phyloP scores from a whole-genome alignment of 1,140 invertebrate species.

The Laupala kohalensis region DNA sequence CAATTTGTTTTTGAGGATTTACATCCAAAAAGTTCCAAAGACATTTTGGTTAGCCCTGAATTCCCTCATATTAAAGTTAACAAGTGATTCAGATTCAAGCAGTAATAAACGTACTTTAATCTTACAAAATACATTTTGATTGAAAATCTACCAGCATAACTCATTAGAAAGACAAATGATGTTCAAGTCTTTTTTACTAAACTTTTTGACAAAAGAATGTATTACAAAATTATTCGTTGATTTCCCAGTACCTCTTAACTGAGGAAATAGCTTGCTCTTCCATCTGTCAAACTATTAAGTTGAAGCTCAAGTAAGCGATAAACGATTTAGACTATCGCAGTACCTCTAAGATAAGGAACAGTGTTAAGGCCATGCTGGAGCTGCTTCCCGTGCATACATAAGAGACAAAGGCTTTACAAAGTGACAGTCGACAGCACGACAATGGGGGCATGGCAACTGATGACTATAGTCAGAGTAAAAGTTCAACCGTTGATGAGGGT shows the following conservation, averaged over 20 bases:
- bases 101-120: too few relatives aligned
- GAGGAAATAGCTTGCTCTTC: background rate
- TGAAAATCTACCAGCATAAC: too few relatives aligned
- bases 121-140: too few relatives aligned
- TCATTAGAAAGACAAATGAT: too few relatives aligned
- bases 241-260: background rate
- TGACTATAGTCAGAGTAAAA: conserved; percentile 94
- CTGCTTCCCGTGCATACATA: conserved; percentile 60
- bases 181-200: too few relatives aligned
- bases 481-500: conserved; percentile 72
- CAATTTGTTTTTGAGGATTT: too few relatives aligned
- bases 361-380: conserved; percentile 69
- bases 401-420: conserved; percentile 79
- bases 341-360: background rate
- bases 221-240: background rate
- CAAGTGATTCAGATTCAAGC: too few relatives aligned
- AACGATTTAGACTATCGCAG: background rate
- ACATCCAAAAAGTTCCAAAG: too few relatives aligned
- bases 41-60: too few relatives aligned
- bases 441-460: conserved; percentile 79
- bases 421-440: conserved; percentile 78
- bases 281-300: background rate
- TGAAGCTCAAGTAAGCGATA: background rate
- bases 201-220: too few relatives aligned
- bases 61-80: too few relatives aligned